Percentiles rank a stretch among this genome's conserved stretches.
Conservation (phyloP, 1,140 invertebrate genomes). For the Drosophila gunungcola region DNA sequence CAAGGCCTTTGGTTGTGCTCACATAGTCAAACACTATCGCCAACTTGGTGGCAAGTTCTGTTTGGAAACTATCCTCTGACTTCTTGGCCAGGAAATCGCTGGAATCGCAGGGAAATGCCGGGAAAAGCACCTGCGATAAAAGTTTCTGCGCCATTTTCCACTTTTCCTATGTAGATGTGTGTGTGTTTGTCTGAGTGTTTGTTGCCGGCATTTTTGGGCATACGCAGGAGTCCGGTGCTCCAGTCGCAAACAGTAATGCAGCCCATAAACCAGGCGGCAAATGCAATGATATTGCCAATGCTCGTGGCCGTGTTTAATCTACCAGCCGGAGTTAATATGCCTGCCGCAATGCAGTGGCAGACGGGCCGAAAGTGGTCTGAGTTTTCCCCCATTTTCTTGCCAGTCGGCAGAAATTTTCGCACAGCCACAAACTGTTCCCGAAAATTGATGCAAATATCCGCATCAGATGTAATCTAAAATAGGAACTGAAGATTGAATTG, state of each 20-base stretch:
- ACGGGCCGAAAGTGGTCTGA: conserved; percentile 3
- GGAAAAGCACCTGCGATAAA: conserved; percentile 75
- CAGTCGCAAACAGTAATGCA: conserved; percentile 40
- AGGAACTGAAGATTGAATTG: background rate
- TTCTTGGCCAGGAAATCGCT: conserved; percentile 66
- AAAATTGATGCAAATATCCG: conserved; percentile 18
- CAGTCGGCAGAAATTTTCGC: conserved; percentile 35
- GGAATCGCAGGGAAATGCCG: conserved; percentile 40
- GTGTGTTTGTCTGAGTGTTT: conserved; percentile 18
- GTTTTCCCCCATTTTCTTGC: conserved; percentile 16
- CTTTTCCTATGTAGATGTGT: conserved; percentile 51
- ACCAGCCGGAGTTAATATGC: conserved; percentile 42
- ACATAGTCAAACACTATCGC: conserved; percentile 81
- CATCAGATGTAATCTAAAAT: conserved; percentile 3
- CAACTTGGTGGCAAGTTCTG: conserved; percentile 67
- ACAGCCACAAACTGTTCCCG: conserved; percentile 11
- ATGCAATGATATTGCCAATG: conserved; percentile 59
- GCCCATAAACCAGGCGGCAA: conserved; percentile 70
- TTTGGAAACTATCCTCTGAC: conserved; percentile 51
- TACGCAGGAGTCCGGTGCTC: conserved; percentile 41
- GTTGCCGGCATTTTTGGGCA: conserved; percentile 25
- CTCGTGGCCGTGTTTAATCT: conserved; percentile 61
- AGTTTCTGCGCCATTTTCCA: conserved; percentile 78
- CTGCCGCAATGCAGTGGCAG: conserved; percentile 57
- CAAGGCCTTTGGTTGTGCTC: conserved; percentile 25